phyloP scores from a whole-genome alignment of 2,888 invertebrate species.

The Pomacea canaliculata region DNA sequence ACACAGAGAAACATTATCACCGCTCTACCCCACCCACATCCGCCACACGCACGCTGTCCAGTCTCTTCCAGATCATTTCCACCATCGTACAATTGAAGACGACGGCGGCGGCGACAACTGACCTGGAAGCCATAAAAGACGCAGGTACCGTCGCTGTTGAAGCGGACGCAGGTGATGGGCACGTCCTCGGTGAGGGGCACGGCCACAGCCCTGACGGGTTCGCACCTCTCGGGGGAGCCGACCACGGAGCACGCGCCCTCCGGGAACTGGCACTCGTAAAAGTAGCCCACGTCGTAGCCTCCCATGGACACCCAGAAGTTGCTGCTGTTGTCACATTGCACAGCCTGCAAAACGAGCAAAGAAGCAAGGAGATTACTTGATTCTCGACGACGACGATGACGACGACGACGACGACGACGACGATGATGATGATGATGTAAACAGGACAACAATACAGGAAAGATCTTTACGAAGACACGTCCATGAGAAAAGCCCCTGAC shows the following conservation, averaged over 20 bases:
- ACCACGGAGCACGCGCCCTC: background rate
- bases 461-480: no score
- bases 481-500: background rate
- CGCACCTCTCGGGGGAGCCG: background rate
- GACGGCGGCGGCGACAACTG: background rate
- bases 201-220: constrained; percentile 2
- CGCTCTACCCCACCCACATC: no score
- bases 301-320: constrained; percentile 18
- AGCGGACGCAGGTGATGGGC: background rate
- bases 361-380: background rate
- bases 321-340: background rate
- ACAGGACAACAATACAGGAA: no score
- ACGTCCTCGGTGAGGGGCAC: background rate
- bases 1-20: no score
- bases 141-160: constrained; percentile 17
- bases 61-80: no score
- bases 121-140: constrained; percentile 20
- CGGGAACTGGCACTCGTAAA: constrained; percentile 19
- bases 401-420: no score
- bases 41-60: no score
- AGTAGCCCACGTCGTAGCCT: constrained; percentile 13
- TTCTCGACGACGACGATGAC: no score
- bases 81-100: no score
- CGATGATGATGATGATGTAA: no score
- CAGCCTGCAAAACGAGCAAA: background rate